Evolutionary conservation across 2,797 vertebrate species (phyloP).

Genomic region (Heterohyrax brucei): DNA sequence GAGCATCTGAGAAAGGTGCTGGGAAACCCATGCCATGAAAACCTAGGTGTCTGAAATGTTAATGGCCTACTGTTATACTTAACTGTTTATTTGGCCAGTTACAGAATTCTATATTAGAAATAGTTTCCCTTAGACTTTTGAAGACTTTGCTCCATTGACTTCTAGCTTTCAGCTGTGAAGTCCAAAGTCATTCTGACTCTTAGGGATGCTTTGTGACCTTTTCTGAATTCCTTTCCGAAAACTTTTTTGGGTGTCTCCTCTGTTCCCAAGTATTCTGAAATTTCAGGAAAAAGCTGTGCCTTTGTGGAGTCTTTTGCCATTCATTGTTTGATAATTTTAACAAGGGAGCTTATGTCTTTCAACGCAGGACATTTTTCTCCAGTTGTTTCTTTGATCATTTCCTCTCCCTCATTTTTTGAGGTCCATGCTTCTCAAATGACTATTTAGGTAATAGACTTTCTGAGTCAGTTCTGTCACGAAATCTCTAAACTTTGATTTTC

Average conservation of each 20-base stretch:
- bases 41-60: not conserved
- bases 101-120: not conserved
- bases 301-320: not conserved
- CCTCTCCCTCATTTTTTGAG: not conserved
- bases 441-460: not conserved
- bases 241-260: not conserved
- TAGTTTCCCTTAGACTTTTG: not conserved
- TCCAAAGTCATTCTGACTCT: constrained; percentile 17
- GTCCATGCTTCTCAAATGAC: not conserved
- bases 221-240: not conserved
- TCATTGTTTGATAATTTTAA: not conserved
- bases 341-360: not conserved
- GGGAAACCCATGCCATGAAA: not conserved
- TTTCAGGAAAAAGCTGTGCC: not conserved
- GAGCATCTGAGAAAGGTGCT: not conserved
- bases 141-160: not conserved
- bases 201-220: not conserved
- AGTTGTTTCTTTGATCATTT: not conserved
- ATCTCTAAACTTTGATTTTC: not conserved
- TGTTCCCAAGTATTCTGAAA: not conserved
- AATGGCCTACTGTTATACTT: not conserved
- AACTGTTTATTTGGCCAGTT: not conserved
- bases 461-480: not conserved
- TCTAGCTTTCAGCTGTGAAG: not conserved
- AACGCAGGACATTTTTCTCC: not conserved